phyloP scores from a whole-genome alignment of 2,113 vertebrate species.

The Mastomys natalensis region DNA sequence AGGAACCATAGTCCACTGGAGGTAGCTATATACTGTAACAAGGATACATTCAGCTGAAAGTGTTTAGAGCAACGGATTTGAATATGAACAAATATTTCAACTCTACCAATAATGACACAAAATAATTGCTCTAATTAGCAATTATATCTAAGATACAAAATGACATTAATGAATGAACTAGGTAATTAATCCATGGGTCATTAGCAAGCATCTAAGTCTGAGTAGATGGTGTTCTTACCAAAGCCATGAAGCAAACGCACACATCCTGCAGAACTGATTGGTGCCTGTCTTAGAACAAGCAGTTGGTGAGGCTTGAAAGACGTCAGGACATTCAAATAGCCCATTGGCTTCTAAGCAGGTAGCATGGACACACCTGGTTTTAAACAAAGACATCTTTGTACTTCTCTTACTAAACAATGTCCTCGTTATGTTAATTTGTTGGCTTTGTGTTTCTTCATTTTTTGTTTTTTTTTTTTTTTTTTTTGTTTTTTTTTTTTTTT shows the following conservation, averaged over 20 bases:
- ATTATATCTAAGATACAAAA: conserved; percentile 35
- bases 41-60: background rate
- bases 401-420: background rate
- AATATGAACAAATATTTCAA: conserved; percentile 32
- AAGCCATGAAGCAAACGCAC: background rate
- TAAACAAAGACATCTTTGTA: background rate
- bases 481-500: too few species aligned
- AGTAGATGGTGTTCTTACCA: background rate
- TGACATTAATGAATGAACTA: background rate
- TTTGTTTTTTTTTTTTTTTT: too few species aligned
- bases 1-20: background rate
- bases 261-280: background rate
- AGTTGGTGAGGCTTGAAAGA: background rate
- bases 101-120: conserved; percentile 28
- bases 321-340: background rate
- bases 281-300: background rate
- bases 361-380: background rate
- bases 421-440: background rate
- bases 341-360: background rate
- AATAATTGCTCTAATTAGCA: conserved; percentile 27
- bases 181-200: background rate
- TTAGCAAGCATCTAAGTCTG: background rate
- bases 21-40: background rate
- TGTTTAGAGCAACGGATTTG: background rate
- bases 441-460: background rate